Conservation (phyloP, 2,797 vertebrate genomes). For the Ctenosaura bakeri region DNA sequence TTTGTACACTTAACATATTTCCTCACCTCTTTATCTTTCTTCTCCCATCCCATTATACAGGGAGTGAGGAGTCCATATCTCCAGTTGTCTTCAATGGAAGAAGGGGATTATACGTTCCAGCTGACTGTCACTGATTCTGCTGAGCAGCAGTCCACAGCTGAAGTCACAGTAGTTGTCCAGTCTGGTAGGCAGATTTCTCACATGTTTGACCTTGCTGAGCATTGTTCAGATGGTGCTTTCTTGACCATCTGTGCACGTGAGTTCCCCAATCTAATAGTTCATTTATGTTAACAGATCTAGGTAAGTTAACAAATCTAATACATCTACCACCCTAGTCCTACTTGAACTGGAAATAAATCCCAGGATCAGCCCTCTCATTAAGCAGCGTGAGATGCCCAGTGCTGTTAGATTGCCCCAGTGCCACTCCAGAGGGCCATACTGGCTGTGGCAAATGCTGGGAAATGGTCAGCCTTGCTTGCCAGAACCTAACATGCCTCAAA, state of each 20-base stretch:
- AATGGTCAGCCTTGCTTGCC: background rate
- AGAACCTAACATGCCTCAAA: background rate
- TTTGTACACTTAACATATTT: conserved; percentile 2
- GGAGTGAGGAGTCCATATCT: conserved; percentile 80
- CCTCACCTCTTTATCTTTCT: background rate
- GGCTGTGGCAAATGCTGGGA: background rate
- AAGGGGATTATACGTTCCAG: conserved; percentile 83
- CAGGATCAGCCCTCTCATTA: background rate
- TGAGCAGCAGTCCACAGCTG: conserved; percentile 79
- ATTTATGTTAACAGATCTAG: background rate
- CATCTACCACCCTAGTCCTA: background rate
- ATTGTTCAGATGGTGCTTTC: accelerated
- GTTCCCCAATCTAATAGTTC: background rate
- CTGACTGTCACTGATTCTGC: conserved; percentile 84
- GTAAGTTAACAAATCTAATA: background rate
- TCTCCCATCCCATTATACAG: conserved; percentile 22
- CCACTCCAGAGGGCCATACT: background rate
- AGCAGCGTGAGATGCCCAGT: background rate
- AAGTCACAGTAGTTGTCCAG: conserved; percentile 80
- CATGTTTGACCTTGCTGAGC: background rate
- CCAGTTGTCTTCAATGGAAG: conserved; percentile 82
- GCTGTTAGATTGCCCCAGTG: too few relatives aligned
- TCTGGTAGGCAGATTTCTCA: conserved; percentile 77
- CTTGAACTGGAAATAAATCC: background rate
- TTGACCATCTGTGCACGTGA: background rate